Evolutionary conservation across 2,888 invertebrate genomes (phyloP).

Genomic region (Subacronicta megacephala): DNA sequence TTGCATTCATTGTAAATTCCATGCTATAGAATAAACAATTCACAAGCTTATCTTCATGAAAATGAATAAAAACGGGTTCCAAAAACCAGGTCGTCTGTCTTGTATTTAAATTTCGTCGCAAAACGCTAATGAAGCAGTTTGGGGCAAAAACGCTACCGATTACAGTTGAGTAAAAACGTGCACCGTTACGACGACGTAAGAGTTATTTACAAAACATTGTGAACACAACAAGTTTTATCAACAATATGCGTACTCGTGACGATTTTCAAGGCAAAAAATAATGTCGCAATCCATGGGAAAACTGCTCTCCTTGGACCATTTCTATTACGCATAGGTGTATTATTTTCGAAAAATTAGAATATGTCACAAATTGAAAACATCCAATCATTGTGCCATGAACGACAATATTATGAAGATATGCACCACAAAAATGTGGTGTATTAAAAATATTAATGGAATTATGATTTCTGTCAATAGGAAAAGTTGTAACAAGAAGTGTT

Average conservation of each 20-base stretch:
- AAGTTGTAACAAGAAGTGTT: no score
- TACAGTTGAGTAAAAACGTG: slow-evolving; percentile 29
- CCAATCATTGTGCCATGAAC: no score
- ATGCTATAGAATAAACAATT: neutral
- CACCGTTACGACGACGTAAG: slow-evolving; percentile 39
- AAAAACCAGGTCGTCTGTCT: slow-evolving; percentile 6
- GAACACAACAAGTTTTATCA: slow-evolving; percentile 55
- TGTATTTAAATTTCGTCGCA: slow-evolving; percentile 39
- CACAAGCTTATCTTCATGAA: slow-evolving; percentile 21
- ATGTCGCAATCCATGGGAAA: slow-evolving; percentile 23
- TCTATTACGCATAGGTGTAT: no score
- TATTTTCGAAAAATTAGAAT: no score
- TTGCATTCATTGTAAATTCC: neutral
- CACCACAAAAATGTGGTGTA: no score
- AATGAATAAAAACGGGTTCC: slow-evolving; percentile 19
- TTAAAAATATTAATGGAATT: no score
- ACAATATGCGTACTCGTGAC: slow-evolving; percentile 34
- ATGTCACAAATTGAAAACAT: no score
- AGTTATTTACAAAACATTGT: slow-evolving; percentile 59
- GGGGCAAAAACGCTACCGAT: slow-evolving; percentile 28
- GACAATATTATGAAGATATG: no score
- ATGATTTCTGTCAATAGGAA: no score
- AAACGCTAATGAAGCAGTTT: slow-evolving; percentile 32
- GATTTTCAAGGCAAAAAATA: slow-evolving; percentile 37
- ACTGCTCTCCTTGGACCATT: neutral